Base-by-base conservation (phyloP, 2,888 invertebrate species). In the Leptinotarsa peninsularis region DNA sequence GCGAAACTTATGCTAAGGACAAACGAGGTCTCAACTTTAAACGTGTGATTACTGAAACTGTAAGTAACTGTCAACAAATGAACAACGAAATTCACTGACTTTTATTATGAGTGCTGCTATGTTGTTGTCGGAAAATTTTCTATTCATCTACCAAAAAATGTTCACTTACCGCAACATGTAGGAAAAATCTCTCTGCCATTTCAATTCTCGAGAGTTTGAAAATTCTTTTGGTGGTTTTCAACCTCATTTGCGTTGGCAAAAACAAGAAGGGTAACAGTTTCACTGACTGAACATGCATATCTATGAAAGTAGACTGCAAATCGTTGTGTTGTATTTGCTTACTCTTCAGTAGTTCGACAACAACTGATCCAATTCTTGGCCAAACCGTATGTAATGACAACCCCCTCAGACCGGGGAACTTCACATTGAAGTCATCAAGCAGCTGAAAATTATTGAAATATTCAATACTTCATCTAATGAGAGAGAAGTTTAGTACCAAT, bases 181-280 rank as follows among this genome's bases (percentile, higher is more conserved):
- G 66, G 15, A 76, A 56, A 49, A 76, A 76, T 56, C 74, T 74
- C 13, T 76, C 76, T 1, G 72, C 66, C 76, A 74, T 74, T 14
- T 74, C 74, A 18, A 56, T 49, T 23, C 72, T 74, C 23, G 63
- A 58, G 3, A 76, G 72, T 49, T 74, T 76, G 33, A 33, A 50
- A 13, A 33, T 70, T 49, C 70, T 74, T 27, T 76, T 76, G 43
- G 23, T 74, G 1, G 21, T 4, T 50, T 69, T 76, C 56, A 60
- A 49, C 49, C 74, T 71, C 3, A 74, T 18, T 33, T 56, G 23
- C 13, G 60, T n/a, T 23, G 76, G 76, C 10, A 54, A 56, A 49
- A 76, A 76, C 1, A 76, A 58, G 67, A 67, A 76, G 4, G 76
- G 73, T 1, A 76, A 54, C 4, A 76, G 66, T 52, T 67, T 76